phyloP scores from a whole-genome alignment of 2,888 invertebrate genomes.

The Platycheirus rosarum region DNA sequence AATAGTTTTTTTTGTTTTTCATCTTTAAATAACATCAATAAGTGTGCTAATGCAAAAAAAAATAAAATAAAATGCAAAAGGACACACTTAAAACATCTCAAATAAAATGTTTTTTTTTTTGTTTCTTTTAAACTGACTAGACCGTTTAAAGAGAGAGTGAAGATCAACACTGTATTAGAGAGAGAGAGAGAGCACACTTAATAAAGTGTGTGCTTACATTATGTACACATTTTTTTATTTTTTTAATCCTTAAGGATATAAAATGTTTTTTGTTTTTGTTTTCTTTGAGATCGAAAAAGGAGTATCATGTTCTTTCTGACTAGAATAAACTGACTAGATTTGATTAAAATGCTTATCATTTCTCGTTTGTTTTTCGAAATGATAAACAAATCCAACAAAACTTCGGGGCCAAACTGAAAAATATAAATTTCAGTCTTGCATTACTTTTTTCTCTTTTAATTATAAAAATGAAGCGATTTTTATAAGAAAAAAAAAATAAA shows the following conservation, averaged over 20 bases:
- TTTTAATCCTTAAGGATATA: constrained; percentile 22
- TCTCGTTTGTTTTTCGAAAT: constrained; percentile 1
- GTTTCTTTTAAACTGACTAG: constrained; percentile 15
- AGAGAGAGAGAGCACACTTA: constrained; percentile 33
- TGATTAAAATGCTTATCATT: constrained; percentile 30
- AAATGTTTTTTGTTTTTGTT: too few relatives aligned
- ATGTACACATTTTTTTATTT: constrained; percentile 21
- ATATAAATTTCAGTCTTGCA: constrained; percentile 61
- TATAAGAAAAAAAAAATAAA: constrained; percentile 17
- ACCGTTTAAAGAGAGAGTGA: constrained; percentile 1
- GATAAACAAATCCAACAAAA: constrained; percentile 47
- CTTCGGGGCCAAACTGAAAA: constrained; percentile 46
- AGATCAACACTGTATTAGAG: constrained; percentile 21
- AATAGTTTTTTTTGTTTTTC: constrained; percentile 20
- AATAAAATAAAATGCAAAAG: constrained; percentile 13
- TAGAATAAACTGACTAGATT: constrained; percentile 58
- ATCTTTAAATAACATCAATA: constrained; percentile 29
- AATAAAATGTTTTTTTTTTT: constrained; percentile 5
- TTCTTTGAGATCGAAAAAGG: constrained; percentile 45
- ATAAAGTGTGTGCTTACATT: constrained; percentile 31
- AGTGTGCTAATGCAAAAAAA: constrained; percentile 1
- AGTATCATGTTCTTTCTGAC: constrained; percentile 68
- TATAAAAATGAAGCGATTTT: constrained; percentile 19
- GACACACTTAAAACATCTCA: constrained; percentile 10
- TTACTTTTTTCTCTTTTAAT: constrained; percentile 29